Percentiles rank a stretch among this genome's conserved stretches.
Conservation (phyloP, 2,113 vertebrate genomes). For the Canis aureus region DNA sequence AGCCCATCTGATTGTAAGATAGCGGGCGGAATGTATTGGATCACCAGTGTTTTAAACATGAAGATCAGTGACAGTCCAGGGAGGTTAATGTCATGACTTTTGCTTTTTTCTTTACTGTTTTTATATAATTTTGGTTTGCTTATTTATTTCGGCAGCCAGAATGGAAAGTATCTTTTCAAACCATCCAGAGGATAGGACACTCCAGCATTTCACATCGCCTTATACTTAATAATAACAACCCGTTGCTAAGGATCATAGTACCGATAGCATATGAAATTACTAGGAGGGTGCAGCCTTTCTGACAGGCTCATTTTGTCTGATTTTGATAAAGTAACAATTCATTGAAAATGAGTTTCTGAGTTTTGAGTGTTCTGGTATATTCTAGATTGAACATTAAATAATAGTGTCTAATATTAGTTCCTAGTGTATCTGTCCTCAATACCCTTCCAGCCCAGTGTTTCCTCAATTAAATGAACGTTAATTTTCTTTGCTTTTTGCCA, state of each 20-base stretch:
- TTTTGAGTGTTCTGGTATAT: background rate
- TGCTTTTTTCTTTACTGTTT: background rate
- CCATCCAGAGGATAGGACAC: background rate
- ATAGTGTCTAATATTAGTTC: background rate
- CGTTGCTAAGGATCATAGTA: background rate
- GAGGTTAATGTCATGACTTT: background rate
- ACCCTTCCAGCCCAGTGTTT: background rate
- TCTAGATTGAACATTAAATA: slow-evolving; percentile 39
- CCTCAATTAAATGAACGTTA: background rate
- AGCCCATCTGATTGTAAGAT: background rate
- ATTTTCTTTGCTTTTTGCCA: background rate
- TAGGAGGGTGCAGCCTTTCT: background rate
- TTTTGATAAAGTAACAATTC: slow-evolving; percentile 61
- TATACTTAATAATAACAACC: background rate
- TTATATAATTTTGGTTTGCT: slow-evolving; percentile 37
- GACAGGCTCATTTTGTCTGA: slow-evolving; percentile 32
- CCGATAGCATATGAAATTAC: background rate
- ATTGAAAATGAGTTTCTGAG: slow-evolving; percentile 36
- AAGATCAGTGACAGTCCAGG: background rate
- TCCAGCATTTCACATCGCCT: background rate
- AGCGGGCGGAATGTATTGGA: background rate
- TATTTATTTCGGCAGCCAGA: background rate
- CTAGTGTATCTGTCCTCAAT: background rate
- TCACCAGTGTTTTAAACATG: background rate
- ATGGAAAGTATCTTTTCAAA: slow-evolving; percentile 9